A percentile compares a stretch with the other conserved stretches of the same genome.
Evolutionary conservation across 2,888 invertebrate genomes (phyloP).

Genomic region (Palloptera scutellata): DNA sequence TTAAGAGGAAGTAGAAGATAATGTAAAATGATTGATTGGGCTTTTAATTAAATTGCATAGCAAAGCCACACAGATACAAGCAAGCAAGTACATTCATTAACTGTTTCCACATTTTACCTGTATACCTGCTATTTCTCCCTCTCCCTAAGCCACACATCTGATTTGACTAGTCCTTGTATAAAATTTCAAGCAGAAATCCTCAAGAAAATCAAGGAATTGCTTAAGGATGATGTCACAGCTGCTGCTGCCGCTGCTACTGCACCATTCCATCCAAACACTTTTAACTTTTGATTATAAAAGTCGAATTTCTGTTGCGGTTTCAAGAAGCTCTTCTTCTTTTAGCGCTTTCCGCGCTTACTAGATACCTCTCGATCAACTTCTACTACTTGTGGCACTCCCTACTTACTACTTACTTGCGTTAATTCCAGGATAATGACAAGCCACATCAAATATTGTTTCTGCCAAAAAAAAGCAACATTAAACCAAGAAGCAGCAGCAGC

Average conservation of each 20-base stretch:
- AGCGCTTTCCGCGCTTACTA: background rate
- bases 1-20: background rate
- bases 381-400: background rate
- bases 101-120: background rate
- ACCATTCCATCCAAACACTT: background rate
- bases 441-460: slow-evolving; percentile 11
- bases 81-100: background rate
- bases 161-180: no score
- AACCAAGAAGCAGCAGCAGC: background rate
- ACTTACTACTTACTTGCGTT: background rate
- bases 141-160: background rate
- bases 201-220: background rate
- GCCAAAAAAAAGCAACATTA: background rate
- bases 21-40: slow-evolving; percentile 35
- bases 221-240: background rate
- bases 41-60: slow-evolving; percentile 33
- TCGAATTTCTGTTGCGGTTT: background rate
- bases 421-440: slow-evolving; percentile 6
- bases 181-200: background rate
- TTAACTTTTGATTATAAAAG: background rate
- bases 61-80: no score
- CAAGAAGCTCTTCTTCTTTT: background rate
- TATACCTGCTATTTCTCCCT: background rate
- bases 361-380: background rate
- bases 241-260: background rate